phyloP scores from a whole-genome alignment of 2,888 invertebrate species.

The Eumerus sabulonum region DNA sequence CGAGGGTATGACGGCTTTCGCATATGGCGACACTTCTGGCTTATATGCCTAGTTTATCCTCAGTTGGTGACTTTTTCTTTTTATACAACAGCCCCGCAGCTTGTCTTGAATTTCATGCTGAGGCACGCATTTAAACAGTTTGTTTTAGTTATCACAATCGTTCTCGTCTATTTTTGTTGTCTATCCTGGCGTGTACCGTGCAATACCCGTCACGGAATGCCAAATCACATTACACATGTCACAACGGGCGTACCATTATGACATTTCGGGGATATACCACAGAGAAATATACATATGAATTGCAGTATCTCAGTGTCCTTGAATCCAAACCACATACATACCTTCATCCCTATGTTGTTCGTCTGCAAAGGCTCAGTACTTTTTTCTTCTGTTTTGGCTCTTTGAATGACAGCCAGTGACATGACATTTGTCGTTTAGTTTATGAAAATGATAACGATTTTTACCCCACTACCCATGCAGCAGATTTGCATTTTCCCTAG shows the following conservation, averaged over 20 bases:
- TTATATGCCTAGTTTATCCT: constrained; percentile 34
- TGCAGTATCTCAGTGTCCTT: constrained; percentile 55
- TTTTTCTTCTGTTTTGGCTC: too few species aligned
- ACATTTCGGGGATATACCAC: constrained; percentile 14
- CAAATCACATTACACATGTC: constrained; percentile 68
- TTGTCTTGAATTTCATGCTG: constrained; percentile 37
- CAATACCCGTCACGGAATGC: constrained; percentile 68
- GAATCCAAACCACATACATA: constrained; percentile 24
- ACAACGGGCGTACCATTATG: constrained; percentile 55
- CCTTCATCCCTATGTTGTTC: constrained; percentile 28
- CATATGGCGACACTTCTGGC: constrained; percentile 58
- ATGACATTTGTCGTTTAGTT: constrained; percentile 61
- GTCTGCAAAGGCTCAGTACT: constrained; percentile 54
- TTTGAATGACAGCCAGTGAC: constrained; percentile 64
- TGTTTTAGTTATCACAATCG: constrained; percentile 16
- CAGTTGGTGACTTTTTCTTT: constrained; percentile 5
- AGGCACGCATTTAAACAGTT: constrained; percentile 55
- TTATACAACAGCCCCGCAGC: neutral
- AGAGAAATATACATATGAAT: constrained; percentile 19
- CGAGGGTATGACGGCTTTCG: neutral
- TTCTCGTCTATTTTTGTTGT: constrained; percentile 42
- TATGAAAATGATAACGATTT: constrained; percentile 53
- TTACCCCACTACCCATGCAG: constrained; percentile 31
- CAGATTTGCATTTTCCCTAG: constrained; percentile 23
- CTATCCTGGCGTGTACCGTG: constrained; percentile 60